A percentile compares a stretch with the other conserved stretches of the same genome.
phyloP scores from a whole-genome alignment of 2,888 invertebrate species.

The Electrophaes corylata region DNA sequence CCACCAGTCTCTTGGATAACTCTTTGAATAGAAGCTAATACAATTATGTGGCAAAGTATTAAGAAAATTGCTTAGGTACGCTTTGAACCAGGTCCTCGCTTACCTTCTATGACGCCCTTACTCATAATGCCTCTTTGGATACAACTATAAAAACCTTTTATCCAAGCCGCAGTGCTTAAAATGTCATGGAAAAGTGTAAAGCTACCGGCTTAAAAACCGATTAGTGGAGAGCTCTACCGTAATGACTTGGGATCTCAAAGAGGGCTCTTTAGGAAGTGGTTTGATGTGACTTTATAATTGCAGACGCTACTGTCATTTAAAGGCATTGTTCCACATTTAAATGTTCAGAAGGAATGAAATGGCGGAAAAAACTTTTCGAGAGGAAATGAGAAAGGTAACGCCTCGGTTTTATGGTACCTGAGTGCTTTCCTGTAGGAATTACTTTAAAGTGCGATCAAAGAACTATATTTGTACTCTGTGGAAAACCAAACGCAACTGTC shows the following conservation, averaged over 20 bases:
- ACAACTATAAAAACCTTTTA: slow-evolving; percentile 57
- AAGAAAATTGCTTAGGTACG: slow-evolving; percentile 7
- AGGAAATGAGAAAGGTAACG: slow-evolving; percentile 7
- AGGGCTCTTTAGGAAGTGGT: slow-evolving; percentile 29
- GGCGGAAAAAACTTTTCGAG: slow-evolving; percentile 10
- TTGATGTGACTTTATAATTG: slow-evolving; percentile 51
- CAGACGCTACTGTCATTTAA: slow-evolving; percentile 49
- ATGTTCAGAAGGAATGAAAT: slow-evolving; percentile 18
- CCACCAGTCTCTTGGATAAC: no score
- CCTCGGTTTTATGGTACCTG: slow-evolving; percentile 12
- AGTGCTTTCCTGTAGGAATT: slow-evolving; percentile 12
- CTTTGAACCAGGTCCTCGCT: background rate
- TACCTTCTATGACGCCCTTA: slow-evolving; percentile 1
- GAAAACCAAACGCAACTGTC: no score
- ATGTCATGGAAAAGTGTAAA: slow-evolving; percentile 51
- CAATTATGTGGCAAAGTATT: background rate
- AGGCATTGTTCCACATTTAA: slow-evolving; percentile 54
- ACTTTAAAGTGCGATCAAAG: slow-evolving; percentile 8
- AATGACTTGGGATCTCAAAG: slow-evolving; percentile 6
- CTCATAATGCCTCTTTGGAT: background rate
- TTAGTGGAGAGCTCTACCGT: slow-evolving; percentile 36
- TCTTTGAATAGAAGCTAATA: no score
- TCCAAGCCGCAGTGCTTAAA: slow-evolving; percentile 42
- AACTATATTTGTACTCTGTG: no score
- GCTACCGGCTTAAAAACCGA: slow-evolving; percentile 46